Evolutionary conservation across 2,113 vertebrate genomes (phyloP).

Genomic region (Catagonus wagneri): DNA sequence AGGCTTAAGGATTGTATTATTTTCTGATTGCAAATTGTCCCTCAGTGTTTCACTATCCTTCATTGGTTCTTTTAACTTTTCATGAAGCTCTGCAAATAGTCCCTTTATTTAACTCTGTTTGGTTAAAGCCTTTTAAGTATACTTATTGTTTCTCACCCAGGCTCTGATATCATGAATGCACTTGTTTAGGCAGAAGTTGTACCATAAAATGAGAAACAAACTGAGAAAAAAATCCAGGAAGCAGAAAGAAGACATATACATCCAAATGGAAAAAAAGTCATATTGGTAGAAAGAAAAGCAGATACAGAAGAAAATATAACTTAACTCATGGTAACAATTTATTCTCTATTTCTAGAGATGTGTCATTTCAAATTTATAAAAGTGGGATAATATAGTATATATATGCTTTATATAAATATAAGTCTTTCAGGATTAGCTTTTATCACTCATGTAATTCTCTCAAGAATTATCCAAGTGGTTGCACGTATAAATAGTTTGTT

Average conservation of each 20-base stretch:
- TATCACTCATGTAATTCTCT: not conserved
- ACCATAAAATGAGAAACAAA: not conserved
- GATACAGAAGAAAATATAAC: not conserved
- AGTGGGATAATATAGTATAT: not conserved
- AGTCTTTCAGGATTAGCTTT: not conserved
- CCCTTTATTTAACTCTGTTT: not conserved
- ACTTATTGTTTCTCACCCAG: not conserved
- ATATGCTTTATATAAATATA: not conserved
- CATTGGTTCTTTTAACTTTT: not conserved
- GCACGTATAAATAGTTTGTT: not conserved
- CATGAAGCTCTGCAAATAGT: not conserved
- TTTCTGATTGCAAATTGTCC: not conserved
- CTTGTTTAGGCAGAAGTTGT: not conserved
- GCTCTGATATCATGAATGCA: not conserved
- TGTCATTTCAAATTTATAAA: not conserved
- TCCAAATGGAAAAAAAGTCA: not conserved
- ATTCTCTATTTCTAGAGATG: not conserved
- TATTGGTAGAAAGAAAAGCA: not conserved
- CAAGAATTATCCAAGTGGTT: not conserved
- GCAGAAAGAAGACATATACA: not conserved
- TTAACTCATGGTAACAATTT: not conserved
- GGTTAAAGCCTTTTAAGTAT: not conserved
- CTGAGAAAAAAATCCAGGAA: not conserved
- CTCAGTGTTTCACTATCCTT: not conserved
- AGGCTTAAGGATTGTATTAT: not conserved